Evolutionary conservation across 2,888 invertebrate genomes (phyloP).

Genomic region (Mayetiola destructor): DNA sequence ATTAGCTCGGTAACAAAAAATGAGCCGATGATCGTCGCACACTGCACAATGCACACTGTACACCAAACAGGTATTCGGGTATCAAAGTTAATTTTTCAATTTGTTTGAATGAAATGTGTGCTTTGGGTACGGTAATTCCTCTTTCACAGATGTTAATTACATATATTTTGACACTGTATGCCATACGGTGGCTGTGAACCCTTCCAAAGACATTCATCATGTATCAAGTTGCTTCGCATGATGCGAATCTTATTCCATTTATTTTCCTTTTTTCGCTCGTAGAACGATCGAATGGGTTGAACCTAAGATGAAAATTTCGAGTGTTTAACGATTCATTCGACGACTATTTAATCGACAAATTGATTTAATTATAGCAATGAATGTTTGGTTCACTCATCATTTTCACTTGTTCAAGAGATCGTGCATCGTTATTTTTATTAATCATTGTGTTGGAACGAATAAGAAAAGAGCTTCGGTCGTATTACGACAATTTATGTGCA

Average conservation of each 20-base stretch:
- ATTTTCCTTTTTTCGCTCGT: no score
- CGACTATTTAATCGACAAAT: not conserved
- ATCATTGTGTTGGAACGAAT: not conserved
- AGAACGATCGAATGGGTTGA: no score
- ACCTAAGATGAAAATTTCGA: no score
- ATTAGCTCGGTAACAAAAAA: no score
- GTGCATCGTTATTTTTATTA: not conserved
- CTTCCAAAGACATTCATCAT: no score
- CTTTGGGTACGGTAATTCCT: not conserved
- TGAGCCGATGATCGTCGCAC: no score
- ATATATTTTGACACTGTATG: not conserved
- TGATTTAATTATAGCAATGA: slow-evolving; percentile 11
- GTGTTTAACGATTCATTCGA: no score
- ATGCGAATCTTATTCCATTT: no score
- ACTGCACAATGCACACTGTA: not conserved
- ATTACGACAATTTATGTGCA: not conserved
- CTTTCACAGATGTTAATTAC: not conserved
- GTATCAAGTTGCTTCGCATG: no score
- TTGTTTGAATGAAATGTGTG: not conserved
- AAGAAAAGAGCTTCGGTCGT: not conserved
- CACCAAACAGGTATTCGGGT: not conserved
- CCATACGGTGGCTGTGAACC: not conserved
- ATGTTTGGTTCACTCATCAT: not conserved
- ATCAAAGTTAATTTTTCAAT: slow-evolving; percentile 4
- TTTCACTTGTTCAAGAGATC: not conserved